phyloP scores from a whole-genome alignment of 2,888 invertebrate genomes.

The Microctonus hyperodae region DNA sequence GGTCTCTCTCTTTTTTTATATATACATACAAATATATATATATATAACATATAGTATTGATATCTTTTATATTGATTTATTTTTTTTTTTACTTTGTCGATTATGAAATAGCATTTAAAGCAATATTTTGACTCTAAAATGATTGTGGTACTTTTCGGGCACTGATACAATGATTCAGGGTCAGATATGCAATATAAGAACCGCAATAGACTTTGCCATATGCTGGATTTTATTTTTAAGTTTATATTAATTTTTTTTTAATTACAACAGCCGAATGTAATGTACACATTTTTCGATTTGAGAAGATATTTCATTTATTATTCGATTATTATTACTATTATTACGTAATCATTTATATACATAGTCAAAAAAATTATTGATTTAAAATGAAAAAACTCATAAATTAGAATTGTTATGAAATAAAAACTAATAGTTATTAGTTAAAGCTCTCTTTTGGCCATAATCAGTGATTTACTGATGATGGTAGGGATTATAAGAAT shows the following conservation, averaged over 20 bases:
- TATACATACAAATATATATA: slow-evolving; percentile 30
- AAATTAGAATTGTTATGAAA: slow-evolving; percentile 35
- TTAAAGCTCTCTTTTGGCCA: slow-evolving; percentile 33
- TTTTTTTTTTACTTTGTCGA: slow-evolving; percentile 27
- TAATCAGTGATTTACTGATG: slow-evolving; percentile 22
- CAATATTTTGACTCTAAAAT: slow-evolving; percentile 1
- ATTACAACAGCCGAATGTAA: background rate
- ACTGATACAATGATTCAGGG: slow-evolving; percentile 15
- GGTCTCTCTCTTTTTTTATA: slow-evolving; percentile 11
- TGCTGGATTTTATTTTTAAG: slow-evolving; percentile 4
- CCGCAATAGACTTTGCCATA: slow-evolving; percentile 34
- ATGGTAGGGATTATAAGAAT: slow-evolving; percentile 20
- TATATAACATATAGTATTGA: slow-evolving; percentile 29
- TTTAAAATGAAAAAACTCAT: slow-evolving; percentile 33
- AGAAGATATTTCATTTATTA: slow-evolving; percentile 20
- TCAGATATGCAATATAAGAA: slow-evolving; percentile 31
- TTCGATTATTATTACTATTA: slow-evolving; percentile 2
- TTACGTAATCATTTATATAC: slow-evolving; percentile 15
- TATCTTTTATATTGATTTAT: slow-evolving; percentile 33
- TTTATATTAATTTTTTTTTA: slow-evolving; percentile 5
- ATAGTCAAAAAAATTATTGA: slow-evolving; percentile 23
- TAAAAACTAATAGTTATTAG: slow-evolving; percentile 32
- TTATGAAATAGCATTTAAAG: slow-evolving; percentile 20
- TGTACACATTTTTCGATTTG: slow-evolving; percentile 19
- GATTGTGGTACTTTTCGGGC: slow-evolving; percentile 14